Percentiles rank a stretch among this genome's conserved stretches.
Conservation (phyloP, 2,113 vertebrate species). For the Forbesichthys agassizii region DNA sequence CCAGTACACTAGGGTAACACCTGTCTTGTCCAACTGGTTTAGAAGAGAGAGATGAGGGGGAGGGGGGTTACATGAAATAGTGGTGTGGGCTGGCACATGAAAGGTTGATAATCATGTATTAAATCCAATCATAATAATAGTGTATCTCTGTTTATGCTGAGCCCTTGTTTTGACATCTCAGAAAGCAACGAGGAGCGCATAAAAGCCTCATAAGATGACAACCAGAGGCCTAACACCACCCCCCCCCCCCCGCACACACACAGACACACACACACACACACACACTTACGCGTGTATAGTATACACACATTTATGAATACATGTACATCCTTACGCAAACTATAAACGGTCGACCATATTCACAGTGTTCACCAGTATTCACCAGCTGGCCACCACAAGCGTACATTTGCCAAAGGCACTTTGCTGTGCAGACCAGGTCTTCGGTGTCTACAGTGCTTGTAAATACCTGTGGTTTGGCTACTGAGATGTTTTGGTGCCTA, state of each 20-base stretch:
- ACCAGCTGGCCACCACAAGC: constrained; percentile 19
- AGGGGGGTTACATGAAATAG: constrained; percentile 20
- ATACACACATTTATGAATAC: background rate
- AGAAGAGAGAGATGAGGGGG: too few species aligned
- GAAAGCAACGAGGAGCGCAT: constrained; percentile 73
- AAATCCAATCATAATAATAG: constrained; percentile 56
- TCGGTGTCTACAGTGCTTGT: background rate
- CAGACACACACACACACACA: background rate
- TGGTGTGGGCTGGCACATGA: constrained; percentile 3
- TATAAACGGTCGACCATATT: too few species aligned
- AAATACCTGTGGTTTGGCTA: background rate
- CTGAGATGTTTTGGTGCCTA: too few species aligned
- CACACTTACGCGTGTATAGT: background rate
- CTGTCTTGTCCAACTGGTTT: too few species aligned
- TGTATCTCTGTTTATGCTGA: constrained; percentile 63
- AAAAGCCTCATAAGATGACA: constrained; percentile 62
- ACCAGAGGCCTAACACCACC: constrained; percentile 46
- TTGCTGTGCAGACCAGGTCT: constrained; percentile 23
- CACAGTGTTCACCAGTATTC: background rate
- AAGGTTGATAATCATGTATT: constrained; percentile 55
- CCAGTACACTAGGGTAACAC: too few species aligned
- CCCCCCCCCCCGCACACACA: background rate
- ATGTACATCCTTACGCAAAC: too few species aligned
- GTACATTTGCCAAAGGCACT: constrained; percentile 18
- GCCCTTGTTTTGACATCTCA: constrained; percentile 50